These are phyloP conservation scores for Chrysolina haemoptera DNA, from an alignment of 2,888 invertebrate genomes.

Conservation along the genomic window DNA sequence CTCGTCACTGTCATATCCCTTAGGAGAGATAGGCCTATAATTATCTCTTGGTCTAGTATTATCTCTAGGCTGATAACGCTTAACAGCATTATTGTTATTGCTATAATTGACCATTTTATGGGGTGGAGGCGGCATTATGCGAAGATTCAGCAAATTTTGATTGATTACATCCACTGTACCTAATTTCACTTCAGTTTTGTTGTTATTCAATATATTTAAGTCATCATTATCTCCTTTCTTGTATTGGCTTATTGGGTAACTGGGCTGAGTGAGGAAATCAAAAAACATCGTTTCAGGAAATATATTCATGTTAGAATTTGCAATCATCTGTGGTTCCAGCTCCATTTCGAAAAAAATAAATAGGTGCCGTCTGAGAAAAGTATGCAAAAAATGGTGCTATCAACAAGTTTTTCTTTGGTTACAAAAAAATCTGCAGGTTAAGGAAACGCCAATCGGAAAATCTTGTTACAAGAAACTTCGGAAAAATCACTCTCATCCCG, in stretches of 20 bases:
- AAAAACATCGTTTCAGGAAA: slow-evolving; percentile 47
- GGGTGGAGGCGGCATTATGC: slow-evolving; percentile 50
- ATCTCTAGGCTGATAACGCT: slow-evolving; percentile 47
- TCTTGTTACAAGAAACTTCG: background rate
- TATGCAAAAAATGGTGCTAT: slow-evolving; percentile 25
- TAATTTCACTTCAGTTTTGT: slow-evolving; percentile 45
- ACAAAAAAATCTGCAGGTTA: slow-evolving; percentile 34
- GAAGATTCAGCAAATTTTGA: slow-evolving; percentile 46
- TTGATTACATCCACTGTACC: slow-evolving; percentile 44
- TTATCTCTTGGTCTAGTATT: slow-evolving; percentile 42
- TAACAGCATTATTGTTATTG: slow-evolving; percentile 39
- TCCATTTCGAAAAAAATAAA: slow-evolving; percentile 41
- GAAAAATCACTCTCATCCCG: background rate
- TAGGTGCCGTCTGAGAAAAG: background rate
- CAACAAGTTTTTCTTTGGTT: slow-evolving; percentile 38
- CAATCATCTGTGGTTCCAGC: slow-evolving; percentile 47
- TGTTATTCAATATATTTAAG: slow-evolving; percentile 46
- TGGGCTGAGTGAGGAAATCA: slow-evolving; percentile 43
- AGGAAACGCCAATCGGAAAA: slow-evolving; percentile 5
- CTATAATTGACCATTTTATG: slow-evolving; percentile 50
- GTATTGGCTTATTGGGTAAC: slow-evolving; percentile 43
- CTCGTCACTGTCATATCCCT: slow-evolving; percentile 53
- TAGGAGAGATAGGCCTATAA: slow-evolving; percentile 52
- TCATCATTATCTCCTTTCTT: slow-evolving; percentile 46
- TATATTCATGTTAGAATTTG: slow-evolving; percentile 43